Evolutionary conservation across 2,888 invertebrate species (phyloP).

Genomic region (Archips xylosteana): DNA sequence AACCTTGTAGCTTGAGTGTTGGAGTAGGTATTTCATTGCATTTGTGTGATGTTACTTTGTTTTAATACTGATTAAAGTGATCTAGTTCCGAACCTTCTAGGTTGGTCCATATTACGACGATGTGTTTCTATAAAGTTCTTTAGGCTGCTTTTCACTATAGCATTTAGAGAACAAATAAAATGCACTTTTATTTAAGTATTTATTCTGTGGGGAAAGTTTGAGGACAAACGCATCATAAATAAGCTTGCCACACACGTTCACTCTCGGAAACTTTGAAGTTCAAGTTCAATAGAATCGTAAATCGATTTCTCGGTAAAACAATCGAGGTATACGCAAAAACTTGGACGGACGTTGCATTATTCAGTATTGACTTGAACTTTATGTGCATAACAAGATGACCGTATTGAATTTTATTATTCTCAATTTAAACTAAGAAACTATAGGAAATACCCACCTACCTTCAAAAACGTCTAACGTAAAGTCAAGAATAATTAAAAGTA

Average conservation of each 20-base stretch:
- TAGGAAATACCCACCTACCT: too few species aligned
- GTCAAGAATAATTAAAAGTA: too few species aligned
- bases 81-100: conserved; percentile 2
- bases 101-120: neutral
- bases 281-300: conserved; percentile 35
- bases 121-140: neutral
- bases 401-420: neutral
- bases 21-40: neutral
- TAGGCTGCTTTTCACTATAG: neutral
- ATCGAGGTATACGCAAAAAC: conserved; percentile 17
- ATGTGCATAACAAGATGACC: neutral
- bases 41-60: neutral
- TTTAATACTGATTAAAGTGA: neutral
- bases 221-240: neutral
- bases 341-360: conserved; percentile 26
- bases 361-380: conserved; percentile 8
- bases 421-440: too few species aligned
- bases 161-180: neutral
- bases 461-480: too few species aligned
- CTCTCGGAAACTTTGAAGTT: conserved; percentile 33
- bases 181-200: neutral
- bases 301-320: conserved; percentile 27
- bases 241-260: conserved; percentile 29
- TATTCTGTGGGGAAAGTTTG: neutral
- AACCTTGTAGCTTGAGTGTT: neutral